Conservation (phyloP, 2,797 vertebrate genomes). For the Sus cebifrons region DNA sequence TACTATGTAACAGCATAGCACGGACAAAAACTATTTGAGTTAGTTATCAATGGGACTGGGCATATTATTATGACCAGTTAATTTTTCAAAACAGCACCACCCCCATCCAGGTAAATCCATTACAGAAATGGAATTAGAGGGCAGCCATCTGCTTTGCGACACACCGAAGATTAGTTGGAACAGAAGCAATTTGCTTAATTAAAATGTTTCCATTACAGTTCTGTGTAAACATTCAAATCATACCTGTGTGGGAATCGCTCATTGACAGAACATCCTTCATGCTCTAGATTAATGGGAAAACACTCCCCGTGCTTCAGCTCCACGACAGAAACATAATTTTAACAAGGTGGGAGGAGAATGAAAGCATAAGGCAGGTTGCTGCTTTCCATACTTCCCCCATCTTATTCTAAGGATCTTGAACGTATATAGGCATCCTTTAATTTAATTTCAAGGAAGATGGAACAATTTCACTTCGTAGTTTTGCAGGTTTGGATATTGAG, state of each 20-base stretch:
- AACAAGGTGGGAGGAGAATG: background rate
- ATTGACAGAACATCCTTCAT: background rate
- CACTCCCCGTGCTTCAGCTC: background rate
- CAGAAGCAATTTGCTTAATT: background rate
- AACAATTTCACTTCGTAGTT: background rate
- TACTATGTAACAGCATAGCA: background rate
- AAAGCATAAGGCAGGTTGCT: background rate
- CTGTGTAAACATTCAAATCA: background rate
- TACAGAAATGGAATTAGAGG: background rate
- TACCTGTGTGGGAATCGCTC: background rate
- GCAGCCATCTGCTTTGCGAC: background rate
- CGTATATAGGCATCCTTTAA: constrained; percentile 42
- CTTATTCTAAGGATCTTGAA: constrained; percentile 8
- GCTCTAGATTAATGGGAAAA: background rate
- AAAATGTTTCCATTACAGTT: background rate
- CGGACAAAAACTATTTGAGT: background rate
- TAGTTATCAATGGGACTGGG: too few species aligned
- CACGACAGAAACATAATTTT: background rate
- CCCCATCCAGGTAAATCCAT: background rate
- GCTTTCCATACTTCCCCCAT: background rate
- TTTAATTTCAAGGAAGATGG: background rate
- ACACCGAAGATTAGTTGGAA: background rate
- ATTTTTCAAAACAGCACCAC: background rate
- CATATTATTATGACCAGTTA: background rate
- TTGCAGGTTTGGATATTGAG: constrained; percentile 5